These are phyloP conservation scores for Paralvinella palmiformis DNA, from an alignment of 1,140 invertebrate species.

Conservation along the genomic window DNA sequence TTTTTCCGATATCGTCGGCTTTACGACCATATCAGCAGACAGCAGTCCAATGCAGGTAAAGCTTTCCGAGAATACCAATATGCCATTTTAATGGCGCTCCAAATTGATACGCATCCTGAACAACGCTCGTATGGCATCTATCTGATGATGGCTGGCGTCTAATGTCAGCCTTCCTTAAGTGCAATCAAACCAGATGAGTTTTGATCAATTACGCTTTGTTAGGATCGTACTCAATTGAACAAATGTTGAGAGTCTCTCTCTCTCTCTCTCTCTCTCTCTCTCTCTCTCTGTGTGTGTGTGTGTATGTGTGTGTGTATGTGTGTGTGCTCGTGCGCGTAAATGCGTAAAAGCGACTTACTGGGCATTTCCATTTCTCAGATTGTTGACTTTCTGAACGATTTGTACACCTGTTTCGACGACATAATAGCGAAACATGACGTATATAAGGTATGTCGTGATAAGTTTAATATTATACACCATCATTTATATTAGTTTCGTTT, in stretches of 20 bases:
- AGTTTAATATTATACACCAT: no score
- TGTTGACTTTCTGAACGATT: conserved; percentile 58
- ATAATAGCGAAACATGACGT: conserved; percentile 85
- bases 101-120: not conserved
- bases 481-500: no score
- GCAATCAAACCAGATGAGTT: not conserved
- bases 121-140: not conserved
- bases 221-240: no score
- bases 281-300: no score
- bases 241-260: no score
- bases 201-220: no score
- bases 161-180: not conserved
- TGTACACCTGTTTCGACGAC: conserved; percentile 87
- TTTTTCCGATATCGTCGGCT: conserved; percentile 92
- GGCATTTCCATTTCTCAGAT: no score
- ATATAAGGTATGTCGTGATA: conserved; percentile 60
- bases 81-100: not conserved
- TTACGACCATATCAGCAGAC: conserved; percentile 82
- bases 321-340: no score
- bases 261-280: no score
- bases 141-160: not conserved
- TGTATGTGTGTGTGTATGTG: no score
- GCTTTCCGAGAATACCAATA: conserved; percentile 49
- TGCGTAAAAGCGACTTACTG: no score
- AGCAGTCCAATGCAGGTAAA: conserved; percentile 52